Evolutionary conservation across 2,888 invertebrate species (phyloP), one percentile per base, ranked within the genome.

Genomic region (Ormyrus thymus): DNA sequence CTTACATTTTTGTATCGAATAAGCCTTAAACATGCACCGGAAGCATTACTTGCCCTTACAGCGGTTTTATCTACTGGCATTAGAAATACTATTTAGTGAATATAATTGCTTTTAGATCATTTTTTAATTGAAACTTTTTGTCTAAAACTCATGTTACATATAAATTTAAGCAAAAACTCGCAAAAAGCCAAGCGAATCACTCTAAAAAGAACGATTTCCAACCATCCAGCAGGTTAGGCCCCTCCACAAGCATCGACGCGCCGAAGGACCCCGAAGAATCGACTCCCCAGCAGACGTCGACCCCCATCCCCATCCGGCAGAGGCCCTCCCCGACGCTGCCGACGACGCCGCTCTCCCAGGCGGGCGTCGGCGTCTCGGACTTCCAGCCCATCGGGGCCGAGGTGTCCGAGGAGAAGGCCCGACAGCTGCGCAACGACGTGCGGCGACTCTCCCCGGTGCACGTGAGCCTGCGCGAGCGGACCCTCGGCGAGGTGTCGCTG

Each of bases 401-500:
- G 79, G 86, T 87, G 29, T 86, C 90, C 6, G 89, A 89, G 73
- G 88, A 89, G 61, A 84, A 88, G 10, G 86, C 87, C 29, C 88
- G 85, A 56, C 89, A 88, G 74, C 78, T 88, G 74, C 85, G 85
- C 50, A 88, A 88, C 78, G 89, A 90, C 56, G 85, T 89, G 10
- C 85, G 87, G 50, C 85, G 90, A 48, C 83, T 90, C 62, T 90
- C 89, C 6, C 90, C 90, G 70, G 86, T 89, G 11, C 81, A 88
- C 78, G 89, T 90, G 29, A 89, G 89, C 53, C 85, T 86, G 10
- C 85, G 87, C 0, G 90, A 90, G 70, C 85, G 89, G 2, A 90
- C 90, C 0, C 83, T 90, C 1, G 89, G 88, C 48, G 90, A 90
- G 71, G 87, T 90, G 51, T 89, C 88, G 0, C 81, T 90, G 13